Base-by-base conservation (phyloP, 2,113 vertebrate species). In the Sigmodon hispidus region DNA sequence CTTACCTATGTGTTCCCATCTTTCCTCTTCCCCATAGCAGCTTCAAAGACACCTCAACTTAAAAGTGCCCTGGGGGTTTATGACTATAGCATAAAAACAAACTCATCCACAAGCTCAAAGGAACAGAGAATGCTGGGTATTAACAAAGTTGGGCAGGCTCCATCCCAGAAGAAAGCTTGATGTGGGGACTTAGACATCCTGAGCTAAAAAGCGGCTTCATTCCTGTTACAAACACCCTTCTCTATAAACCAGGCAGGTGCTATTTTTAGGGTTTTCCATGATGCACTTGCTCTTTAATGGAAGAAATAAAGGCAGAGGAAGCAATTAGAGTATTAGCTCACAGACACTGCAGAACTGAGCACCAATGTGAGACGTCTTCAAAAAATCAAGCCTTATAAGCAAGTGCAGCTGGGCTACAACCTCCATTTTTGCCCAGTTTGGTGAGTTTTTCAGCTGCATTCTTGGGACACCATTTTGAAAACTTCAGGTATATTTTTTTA, bases 231-330 rank as follows among this genome's bases (percentile, higher is more conserved):
- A 93, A 91, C 70, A 69, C 61, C 61, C 67, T 90, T 91, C 94
- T 87, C 93, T 63, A 79, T 89, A 84, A 95, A 75, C 26, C 17
- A 10, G 61, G 34, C 67, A 91, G 95, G 75, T 24, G 40, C 87
- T 93, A 84, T 93, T 91, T 91, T 96, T 96, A 96, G 92, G 90
- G 85, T 90, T 91, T 96, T 91, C 95, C 96, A 79, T 75, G 92
- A 86, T 95, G 93, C 87, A 59, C 45, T 93, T 89, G 55, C 36
- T 97, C 95, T 93, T 94, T 93, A 94, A 87, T 40, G 73, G 92
- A 89, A 87, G 83, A 86, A 94, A 87, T 91, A 87, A 91, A 94
- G 50, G 90, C 67, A 91, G 67, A 31, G 87, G 87, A 94, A 94
- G 85, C 93, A 84, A 88, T 87, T 76, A 73, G 67, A 84, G 34